Evolutionary conservation across 2,888 invertebrate genomes (phyloP), one percentile per base, ranked within the genome.

Genomic region (Spialia ferax): DNA sequence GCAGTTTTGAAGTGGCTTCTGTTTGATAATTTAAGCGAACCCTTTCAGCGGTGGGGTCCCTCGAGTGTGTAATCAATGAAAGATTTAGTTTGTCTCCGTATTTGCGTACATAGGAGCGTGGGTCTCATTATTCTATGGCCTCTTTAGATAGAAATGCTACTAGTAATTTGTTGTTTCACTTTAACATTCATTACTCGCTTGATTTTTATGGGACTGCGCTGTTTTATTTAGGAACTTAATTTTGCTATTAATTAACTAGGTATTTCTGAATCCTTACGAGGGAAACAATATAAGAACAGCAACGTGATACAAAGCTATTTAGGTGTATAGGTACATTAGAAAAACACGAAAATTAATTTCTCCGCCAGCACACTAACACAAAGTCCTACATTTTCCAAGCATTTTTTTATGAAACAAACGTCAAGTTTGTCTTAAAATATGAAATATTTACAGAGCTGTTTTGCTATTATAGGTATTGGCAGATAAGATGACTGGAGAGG

Each of bases 1-100:
- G 88, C 86, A 88, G 87, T 86, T 91, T 86, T 91, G 83, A 88
- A 93, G 93, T 91, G 89, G 90, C 82, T 85, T 85, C 84, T 86
- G 86, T 89, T 89, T 87, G 84, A 87, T 87, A 85, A 88, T 89
- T 85, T 84, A 83, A 82, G 79, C 79, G 86, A 86, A 86, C 90
- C 91, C 89, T 87, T 91, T 83, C 80, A 82, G 76, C 70, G 57
- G 68, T 63, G 75, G 77, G 76, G 75, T 75, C 83, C 80, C 79
- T 82, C 73, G 79, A 83, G 81, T 79, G 80, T 80, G 83, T 81
- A 83, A 86, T 87, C 84, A 85, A 80, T 83, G 81, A 77, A 83
- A 84, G 82, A 85, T 82, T 81, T 86, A 85, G 82, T 82, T 83
- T 80, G 79, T 80, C 66, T 75, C 73, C 75, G 74, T 79, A 83